Evolutionary conservation across 2,797 vertebrate species (phyloP).

Genomic region (Siniperca obscura): DNA sequence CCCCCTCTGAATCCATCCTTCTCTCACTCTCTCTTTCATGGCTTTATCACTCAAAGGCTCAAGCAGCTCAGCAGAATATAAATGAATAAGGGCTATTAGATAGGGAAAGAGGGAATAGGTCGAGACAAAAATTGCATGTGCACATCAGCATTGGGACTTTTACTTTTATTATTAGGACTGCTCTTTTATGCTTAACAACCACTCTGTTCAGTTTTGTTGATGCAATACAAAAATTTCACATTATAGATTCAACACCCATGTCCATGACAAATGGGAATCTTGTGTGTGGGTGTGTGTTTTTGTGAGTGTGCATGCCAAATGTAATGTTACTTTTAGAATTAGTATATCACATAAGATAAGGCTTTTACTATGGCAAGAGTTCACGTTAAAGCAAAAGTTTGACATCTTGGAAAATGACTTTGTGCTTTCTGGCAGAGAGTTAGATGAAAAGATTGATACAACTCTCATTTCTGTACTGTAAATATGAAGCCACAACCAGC

Average conservation of each 20-base stretch:
- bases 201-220: constrained; percentile 23
- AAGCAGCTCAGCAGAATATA: constrained; percentile 79
- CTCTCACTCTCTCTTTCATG: constrained; percentile 69
- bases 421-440: neutral
- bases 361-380: constrained; percentile 4
- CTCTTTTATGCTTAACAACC: constrained; percentile 45
- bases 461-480: neutral
- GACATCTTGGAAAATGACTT: neutral
- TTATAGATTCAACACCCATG: constrained; percentile 49
- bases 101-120: constrained; percentile 50
- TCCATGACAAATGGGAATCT: constrained; percentile 40
- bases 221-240: constrained; percentile 52
- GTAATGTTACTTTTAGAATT: constrained; percentile 24
- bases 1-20: constrained; percentile 56
- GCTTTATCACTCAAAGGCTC: constrained; percentile 77
- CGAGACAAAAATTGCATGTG: constrained; percentile 52
- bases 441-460: neutral
- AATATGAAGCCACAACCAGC: neutral
- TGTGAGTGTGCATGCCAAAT: constrained; percentile 13
- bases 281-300: constrained; percentile 7
- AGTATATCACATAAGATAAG: neutral
- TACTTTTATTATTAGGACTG: constrained; percentile 14
- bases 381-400: constrained; percentile 2
- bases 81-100: constrained; percentile 68
- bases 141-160: constrained; percentile 47